phyloP scores from a whole-genome alignment of 2,113 vertebrate genomes.

The Microtus richardsoni region DNA sequence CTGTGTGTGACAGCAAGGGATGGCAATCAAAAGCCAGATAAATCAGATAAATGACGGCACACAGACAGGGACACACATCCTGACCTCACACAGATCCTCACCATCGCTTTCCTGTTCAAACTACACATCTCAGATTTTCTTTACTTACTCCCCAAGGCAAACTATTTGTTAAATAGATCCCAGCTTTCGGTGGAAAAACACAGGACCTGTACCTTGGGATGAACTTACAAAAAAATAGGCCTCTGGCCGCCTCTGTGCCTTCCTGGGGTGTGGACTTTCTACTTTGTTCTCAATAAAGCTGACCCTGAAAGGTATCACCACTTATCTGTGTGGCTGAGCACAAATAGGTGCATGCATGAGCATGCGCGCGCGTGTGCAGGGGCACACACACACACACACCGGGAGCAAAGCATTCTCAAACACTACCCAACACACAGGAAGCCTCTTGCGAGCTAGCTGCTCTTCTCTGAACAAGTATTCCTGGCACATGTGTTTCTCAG shows the following conservation, averaged over 20 bases:
- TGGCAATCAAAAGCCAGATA: not conserved
- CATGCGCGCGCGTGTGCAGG: too few relatives aligned
- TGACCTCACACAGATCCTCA: not conserved
- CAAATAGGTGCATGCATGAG: not conserved
- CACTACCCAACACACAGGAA: not conserved
- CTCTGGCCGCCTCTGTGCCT: not conserved
- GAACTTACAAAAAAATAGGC: not conserved
- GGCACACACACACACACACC: too few relatives aligned
- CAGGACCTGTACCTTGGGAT: not conserved
- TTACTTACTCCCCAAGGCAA: not conserved
- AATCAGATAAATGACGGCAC: not conserved
- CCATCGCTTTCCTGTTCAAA: slow-evolving; percentile 4
- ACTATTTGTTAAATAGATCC: not conserved
- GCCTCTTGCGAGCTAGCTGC: not conserved
- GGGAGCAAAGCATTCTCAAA: not conserved
- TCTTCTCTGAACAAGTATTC: slow-evolving; percentile 2
- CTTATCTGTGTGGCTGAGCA: not conserved
- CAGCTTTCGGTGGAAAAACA: not conserved
- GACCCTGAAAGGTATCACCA: not conserved
- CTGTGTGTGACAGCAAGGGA: not conserved
- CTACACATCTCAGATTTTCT: not conserved
- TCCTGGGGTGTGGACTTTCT: not conserved
- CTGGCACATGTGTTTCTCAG: slow-evolving; percentile 36
- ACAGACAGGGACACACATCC: not conserved
- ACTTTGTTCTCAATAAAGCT: not conserved